Base-by-base conservation (phyloP, 2,888 invertebrate genomes). In the Hydrotaea cyrtoneurina region DNA sequence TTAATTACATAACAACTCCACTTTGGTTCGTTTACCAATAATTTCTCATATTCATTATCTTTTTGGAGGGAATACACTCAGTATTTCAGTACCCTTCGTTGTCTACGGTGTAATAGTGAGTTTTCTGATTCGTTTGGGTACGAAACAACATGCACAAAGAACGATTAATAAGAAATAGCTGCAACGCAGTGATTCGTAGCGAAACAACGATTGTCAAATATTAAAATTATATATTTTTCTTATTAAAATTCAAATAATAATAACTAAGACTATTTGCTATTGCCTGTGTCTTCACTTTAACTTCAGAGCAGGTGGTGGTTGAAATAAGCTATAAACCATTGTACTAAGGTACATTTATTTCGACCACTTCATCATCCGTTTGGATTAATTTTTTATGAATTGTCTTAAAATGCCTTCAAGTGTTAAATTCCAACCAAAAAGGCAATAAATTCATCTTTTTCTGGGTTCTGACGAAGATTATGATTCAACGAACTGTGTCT, bases 351-450 rank as follows among this genome's bases (percentile, higher is more conserved):
- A n/a, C 13, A 50, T 7, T n/a, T 2, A 3, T n/a, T 50, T 74
- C 2, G 50, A 43, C 50, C 78, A 69, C 36, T 15, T 36, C 64
- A 36, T 36, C 36, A 17, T 31, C 36, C 15, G n/a, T 64, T 64
- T 64, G 36, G 64, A 39, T 81, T 81, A n/a, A 81, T 75, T 76
- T 74, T 79, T 82, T 82, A 69, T 74, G 80, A 87, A 80, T 85
- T 85, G 80, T 82, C 85, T 85, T 86, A 85, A 80, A 86, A 66
- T 72, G 82, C 85, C 43, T 74, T 87, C 86, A 79, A 87, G 87
- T 85, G 86, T 86, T 84, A 87, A 86, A 87, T 86, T 83, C 78
- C 69, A 78, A 78, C 78, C 66, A 71, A 80, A 82, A 86, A 86
- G 84, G 86, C 86, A 86, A 86, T 86, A 86, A 86, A 86, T 86